Base-by-base conservation (phyloP, 2,797 vertebrate genomes). In the Crenichthys baileyi region DNA sequence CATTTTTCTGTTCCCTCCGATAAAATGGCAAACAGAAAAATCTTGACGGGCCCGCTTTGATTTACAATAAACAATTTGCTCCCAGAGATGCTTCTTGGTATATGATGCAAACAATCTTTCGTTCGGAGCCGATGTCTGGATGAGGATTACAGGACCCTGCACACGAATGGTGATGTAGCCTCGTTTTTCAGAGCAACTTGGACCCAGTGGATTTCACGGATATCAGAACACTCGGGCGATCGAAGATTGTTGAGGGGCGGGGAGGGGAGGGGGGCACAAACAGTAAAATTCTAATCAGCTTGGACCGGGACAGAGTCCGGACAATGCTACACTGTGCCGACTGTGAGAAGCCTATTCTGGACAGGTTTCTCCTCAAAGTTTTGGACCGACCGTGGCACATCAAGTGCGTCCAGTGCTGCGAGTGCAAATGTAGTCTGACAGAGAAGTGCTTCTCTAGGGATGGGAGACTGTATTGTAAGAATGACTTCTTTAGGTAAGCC, bases 351-450 rank as follows among this genome's bases (percentile, higher is more conserved):
- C 97, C 97, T 91, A 98, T 98, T 87, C 89, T 97, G 78, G 97
- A 98, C 91, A 95, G 98, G 90, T 99, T 99, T 93, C 95, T 99
- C 91, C 96, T 99, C 92, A 99, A 99, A 93, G 98, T 99, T 90
- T 94, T 99, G 96, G 98, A 99, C 97, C 95, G 97, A 96, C 97
- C 98, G 92, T 99, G 98, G 98, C 98, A 99, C 93, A 97, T 99
- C 89, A 99, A 99, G 93, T 99, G 98, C 90, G 98, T 99, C 76
- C 98, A 99, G 95, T 99, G 98, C 95, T 99, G 97, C 95, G 98
- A 99, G 96, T 99, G 98, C 95, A 99, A 99, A 94, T 98, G 97
- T 90, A 98, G 98, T 93, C 92, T 99, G 93, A 99, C 98, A 41
- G 98, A 99, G 94, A 99, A 99, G 95, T 99, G 98, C 91, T 99